A percentile compares a stretch with the other conserved stretches of the same genome.
phyloP scores from a whole-genome alignment of 2,888 invertebrate genomes.

The Drosophila longiperda region DNA sequence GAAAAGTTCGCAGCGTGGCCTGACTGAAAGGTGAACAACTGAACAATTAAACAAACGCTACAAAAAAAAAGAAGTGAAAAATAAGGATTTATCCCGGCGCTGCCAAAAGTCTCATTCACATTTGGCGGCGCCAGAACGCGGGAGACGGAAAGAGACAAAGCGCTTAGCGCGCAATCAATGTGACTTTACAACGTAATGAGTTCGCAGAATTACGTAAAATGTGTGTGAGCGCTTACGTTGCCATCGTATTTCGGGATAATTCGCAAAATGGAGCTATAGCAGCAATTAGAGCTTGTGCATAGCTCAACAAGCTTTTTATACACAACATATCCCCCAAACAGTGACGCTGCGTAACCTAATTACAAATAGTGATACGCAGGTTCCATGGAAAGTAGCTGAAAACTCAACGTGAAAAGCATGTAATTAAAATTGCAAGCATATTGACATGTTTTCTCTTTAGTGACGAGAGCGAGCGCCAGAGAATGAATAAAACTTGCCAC shows the following conservation, averaged over 20 bases:
- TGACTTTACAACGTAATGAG: slow-evolving; percentile 15
- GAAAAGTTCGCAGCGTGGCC: slow-evolving; percentile 13
- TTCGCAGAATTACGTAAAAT: slow-evolving; percentile 11
- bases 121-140: too few relatives aligned
- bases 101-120: slow-evolving; percentile 20
- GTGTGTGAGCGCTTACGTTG: slow-evolving; percentile 2
- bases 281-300: slow-evolving; percentile 2
- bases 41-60: slow-evolving; percentile 23
- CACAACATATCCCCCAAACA: background rate
- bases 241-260: background rate
- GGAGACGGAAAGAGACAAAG: background rate
- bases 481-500: background rate
- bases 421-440: background rate
- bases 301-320: background rate
- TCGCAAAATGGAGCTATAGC: background rate
- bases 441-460: background rate
- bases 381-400: background rate
- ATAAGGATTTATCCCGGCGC: slow-evolving; percentile 9
- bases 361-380: background rate
- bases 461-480: background rate
- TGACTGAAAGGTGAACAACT: slow-evolving; percentile 13
- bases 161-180: slow-evolving; percentile 10
- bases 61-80: background rate
- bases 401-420: slow-evolving; percentile 1
- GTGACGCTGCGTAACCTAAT: background rate